A percentile compares a stretch with the other conserved stretches of the same genome.
Conservation (phyloP, 53 echinoderm and acorn worm genomes). For the Echinarachnius parma region DNA sequence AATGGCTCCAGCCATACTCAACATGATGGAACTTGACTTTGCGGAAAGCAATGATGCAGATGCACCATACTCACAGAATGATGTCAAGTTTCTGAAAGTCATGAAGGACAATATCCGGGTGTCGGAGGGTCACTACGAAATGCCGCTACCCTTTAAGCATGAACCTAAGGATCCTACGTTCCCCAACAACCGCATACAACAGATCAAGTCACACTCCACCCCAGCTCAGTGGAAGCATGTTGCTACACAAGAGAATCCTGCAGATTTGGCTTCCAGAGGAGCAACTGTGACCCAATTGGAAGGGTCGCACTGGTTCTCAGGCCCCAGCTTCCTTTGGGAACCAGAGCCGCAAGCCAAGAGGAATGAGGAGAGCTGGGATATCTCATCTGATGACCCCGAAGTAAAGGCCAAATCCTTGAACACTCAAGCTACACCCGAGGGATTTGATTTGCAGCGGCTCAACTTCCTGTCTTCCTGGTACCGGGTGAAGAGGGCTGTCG, state of each 20-base stretch:
- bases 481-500: not conserved
- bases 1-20: constrained; percentile 34
- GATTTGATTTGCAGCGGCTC: not conserved
- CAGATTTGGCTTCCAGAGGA: constrained; percentile 43
- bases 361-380: not conserved
- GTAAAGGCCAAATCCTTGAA: not conserved
- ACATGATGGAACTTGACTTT: constrained; percentile 37
- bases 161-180: constrained; percentile 26
- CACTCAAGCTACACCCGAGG: not conserved
- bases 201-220: too few species aligned
- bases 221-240: too few species aligned
- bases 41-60: constrained; percentile 15
- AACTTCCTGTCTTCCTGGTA: not conserved
- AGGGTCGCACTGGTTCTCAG: constrained; percentile 29
- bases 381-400: not conserved
- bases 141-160: constrained; percentile 52
- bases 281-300: constrained; percentile 1
- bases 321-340: constrained; percentile 39
- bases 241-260: constrained; percentile 45
- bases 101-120: constrained; percentile 16
- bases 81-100: constrained; percentile 36
- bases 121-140: constrained; percentile 46
- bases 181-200: constrained; percentile 51
- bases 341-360: not conserved
- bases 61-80: constrained; percentile 44